A percentile compares a stretch with the other conserved stretches of the same genome.
Evolutionary conservation across 2,888 invertebrate species (phyloP).

Genomic region (Phyllotreta striolata): DNA sequence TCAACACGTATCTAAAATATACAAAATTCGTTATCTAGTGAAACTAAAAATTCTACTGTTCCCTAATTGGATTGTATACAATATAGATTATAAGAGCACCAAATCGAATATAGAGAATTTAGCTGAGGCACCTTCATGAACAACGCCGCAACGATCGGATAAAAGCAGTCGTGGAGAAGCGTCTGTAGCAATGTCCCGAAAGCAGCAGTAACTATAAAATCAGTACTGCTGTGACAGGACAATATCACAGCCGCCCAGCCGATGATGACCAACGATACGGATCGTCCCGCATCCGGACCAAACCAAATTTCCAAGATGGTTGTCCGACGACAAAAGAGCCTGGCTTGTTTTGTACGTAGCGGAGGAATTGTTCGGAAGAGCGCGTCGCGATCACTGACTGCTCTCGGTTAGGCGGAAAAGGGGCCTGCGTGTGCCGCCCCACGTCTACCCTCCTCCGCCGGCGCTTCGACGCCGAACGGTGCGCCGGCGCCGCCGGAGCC

Average conservation of each 20-base stretch:
- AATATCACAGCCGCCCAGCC: conserved; percentile 78
- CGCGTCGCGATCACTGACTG: conserved; percentile 35
- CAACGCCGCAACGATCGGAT: conserved; percentile 6
- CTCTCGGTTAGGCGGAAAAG: conserved; percentile 22
- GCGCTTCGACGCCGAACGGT: conserved; percentile 59
- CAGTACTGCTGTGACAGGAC: conserved; percentile 98
- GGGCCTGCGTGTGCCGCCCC: conserved; percentile 28
- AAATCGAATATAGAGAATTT: conserved; percentile 13
- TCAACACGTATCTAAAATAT: conserved; percentile 26
- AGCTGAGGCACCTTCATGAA: conserved; percentile 13
- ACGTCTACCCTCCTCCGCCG: conserved; percentile 47
- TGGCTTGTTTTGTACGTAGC: not conserved
- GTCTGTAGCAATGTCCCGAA: conserved; percentile 83
- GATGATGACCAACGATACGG: conserved; percentile 1
- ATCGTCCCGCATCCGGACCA: conserved; percentile 44
- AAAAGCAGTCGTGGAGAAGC: too few relatives aligned
- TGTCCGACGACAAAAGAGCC: conserved; percentile 57
- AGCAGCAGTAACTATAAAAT: conserved; percentile 83
- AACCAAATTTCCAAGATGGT: conserved; percentile 58
- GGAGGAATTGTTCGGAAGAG: conserved; percentile 30
- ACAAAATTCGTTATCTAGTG: conserved; percentile 16
- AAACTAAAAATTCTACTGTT: conserved; percentile 24
- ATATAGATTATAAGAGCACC: conserved; percentile 24
- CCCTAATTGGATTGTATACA: conserved; percentile 18
- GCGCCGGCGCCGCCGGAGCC: conserved; percentile 62